These are phyloP conservation scores for Periparus ater DNA, from an alignment of 2,797 vertebrate genomes.

Conservation along the genomic window DNA sequence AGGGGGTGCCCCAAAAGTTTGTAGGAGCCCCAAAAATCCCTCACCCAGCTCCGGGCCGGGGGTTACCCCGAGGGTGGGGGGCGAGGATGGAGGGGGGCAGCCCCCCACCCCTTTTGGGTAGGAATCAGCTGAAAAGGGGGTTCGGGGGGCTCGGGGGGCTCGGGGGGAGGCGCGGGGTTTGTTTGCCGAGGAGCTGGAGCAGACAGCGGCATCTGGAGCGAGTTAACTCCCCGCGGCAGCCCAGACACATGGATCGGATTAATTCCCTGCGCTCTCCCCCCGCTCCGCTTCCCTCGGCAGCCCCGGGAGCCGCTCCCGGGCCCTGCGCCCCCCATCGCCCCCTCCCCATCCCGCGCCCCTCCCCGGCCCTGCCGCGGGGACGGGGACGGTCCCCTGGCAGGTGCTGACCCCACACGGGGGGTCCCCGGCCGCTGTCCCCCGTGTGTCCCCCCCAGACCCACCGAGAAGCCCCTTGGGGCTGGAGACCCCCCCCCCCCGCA, in stretches of 20 bases:
- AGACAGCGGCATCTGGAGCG: neutral
- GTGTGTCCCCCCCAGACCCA: no score
- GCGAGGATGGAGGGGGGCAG: no score
- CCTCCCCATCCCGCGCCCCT: neutral
- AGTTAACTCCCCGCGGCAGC: neutral
- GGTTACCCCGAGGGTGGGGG: no score
- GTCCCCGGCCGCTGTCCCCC: no score
- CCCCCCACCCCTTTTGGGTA: neutral
- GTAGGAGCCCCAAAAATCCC: neutral
- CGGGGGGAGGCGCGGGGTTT: neutral
- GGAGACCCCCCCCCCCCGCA: no score
- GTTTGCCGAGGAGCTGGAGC: neutral
- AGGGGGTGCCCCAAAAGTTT: neutral
- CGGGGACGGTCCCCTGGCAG: no score
- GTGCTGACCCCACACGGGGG: no score
- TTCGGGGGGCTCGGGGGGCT: neutral
- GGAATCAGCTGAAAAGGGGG: neutral
- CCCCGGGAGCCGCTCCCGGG: neutral
- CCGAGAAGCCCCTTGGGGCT: no score
- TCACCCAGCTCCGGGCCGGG: rapidly evolving
- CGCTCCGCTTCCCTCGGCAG: neutral
- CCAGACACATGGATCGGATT: neutral
- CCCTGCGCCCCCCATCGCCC: neutral
- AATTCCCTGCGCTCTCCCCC: neutral
- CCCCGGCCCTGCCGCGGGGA: no score